Evolutionary conservation across 2,888 invertebrate species (phyloP).

Genomic region (Phorcus lineatus): DNA sequence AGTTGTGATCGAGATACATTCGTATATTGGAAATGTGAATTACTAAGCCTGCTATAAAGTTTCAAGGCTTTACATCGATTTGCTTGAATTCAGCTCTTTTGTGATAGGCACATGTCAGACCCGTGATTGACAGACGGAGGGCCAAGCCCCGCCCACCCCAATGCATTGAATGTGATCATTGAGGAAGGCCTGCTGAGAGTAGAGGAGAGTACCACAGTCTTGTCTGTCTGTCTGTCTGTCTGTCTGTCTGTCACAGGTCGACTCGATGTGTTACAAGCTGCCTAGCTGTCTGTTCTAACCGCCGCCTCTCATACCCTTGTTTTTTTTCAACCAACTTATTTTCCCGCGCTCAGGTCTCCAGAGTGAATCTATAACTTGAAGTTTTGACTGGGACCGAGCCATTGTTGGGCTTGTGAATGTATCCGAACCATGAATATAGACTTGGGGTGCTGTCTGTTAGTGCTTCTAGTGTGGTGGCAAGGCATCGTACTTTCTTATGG

Average conservation of each 20-base stretch:
- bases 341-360: slow-evolving; percentile 14
- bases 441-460: background rate
- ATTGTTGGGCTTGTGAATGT: slow-evolving; percentile 21
- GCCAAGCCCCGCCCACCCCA: background rate
- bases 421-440: slow-evolving; percentile 23
- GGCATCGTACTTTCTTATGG: slow-evolving; percentile 8
- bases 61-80: slow-evolving; percentile 13
- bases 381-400: slow-evolving; percentile 20
- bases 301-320: background rate
- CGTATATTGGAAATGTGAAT: slow-evolving; percentile 2
- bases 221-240: no score
- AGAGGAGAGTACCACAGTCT: slow-evolving; percentile 14
- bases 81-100: slow-evolving; percentile 19
- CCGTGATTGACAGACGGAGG: slow-evolving; percentile 6
- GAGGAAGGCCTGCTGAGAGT: background rate
- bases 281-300: no score
- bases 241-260: no score
- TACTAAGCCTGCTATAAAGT: background rate
- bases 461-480: slow-evolving; percentile 12
- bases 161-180: slow-evolving; percentile 9
- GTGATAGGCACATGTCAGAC: slow-evolving; percentile 20
- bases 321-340: slow-evolving; percentile 16
- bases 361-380: background rate
- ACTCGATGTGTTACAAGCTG: no score
- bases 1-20: no score